Base-by-base conservation (phyloP, 1,140 invertebrate species). In the Manduca sexta region DNA sequence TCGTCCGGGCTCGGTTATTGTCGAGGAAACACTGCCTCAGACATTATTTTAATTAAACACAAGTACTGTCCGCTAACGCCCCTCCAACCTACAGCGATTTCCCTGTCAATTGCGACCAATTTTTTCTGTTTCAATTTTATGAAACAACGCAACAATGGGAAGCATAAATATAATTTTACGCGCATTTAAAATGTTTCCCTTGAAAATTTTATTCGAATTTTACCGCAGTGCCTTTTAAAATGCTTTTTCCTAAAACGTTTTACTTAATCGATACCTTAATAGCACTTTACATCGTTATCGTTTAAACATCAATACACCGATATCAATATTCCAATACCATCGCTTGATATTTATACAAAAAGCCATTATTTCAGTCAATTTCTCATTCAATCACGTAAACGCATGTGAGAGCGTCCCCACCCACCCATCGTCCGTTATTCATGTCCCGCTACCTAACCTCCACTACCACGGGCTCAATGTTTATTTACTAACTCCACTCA, bases 11-110 rank as follows among this genome's bases (percentile, higher is more conserved):
- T 69, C 73, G 72, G 71, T 76, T 83, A 78, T 83, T 83, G 81
- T 80, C 71, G 75, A 67, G 74, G 60, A 81, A 83, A 84, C 74
- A 78, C 64, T 70, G 79, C 68, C 66, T 69, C 69, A 65, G 71
- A 79, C 73, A 79, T 81, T 79, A 81, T 84, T 81, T 82, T 84
- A 81, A 84, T 84, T 84, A 84, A 84, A 76, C 70, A 70, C 64
- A 74, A 74, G 67, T 68, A 67, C 65, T 67, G 65, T 45, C 66
- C 73, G 58, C 52, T 60, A 71, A 67, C 58, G 38, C 50, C 56
- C 48, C 45, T 57, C 59, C 67, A 67, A 64, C 58, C 51, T 60
- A 55, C 50, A 52, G 47, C 56, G 56, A 62, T 63, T 59, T 67
- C n/a, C 49, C 35, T 33, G 47, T 47, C 51, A 58, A 60, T 56